Evolutionary conservation across 2,797 vertebrate genomes (phyloP).

Genomic region (Falco novaeseelandiae): DNA sequence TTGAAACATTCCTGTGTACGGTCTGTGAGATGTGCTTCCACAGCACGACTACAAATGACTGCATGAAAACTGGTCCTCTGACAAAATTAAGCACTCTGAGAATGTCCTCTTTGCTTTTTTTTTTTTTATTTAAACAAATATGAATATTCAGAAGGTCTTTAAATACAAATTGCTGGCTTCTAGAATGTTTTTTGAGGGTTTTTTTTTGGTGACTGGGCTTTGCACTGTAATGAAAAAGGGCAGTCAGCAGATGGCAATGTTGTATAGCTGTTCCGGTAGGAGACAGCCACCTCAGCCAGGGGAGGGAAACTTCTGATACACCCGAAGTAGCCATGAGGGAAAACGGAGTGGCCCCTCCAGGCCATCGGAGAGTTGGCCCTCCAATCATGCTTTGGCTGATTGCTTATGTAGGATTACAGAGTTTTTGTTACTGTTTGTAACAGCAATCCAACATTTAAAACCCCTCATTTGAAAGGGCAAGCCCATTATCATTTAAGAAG

Average conservation of each 20-base stretch:
- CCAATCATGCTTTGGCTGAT: neutral
- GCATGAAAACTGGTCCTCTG: neutral
- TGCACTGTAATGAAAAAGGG: neutral
- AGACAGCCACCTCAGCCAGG: neutral
- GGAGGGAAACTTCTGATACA: neutral
- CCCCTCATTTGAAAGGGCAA: neutral
- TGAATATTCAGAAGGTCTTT: neutral
- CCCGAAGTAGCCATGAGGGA: neutral
- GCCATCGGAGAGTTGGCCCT: neutral
- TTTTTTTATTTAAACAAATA: neutral
- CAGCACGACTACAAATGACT: neutral
- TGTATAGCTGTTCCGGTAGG: neutral
- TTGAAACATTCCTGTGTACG: neutral
- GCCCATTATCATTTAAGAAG: neutral
- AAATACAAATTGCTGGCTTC: neutral
- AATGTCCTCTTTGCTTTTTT: neutral
- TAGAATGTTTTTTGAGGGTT: accelerated
- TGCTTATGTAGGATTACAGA: neutral
- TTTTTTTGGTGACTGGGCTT: neutral
- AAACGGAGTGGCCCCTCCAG: neutral
- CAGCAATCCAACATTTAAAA: neutral
- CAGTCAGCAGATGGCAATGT: conserved; percentile 54
- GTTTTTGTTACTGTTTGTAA: neutral
- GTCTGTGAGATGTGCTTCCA: neutral
- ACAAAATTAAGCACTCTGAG: neutral